Percentiles rank a stretch among this genome's conserved stretches.
phyloP scores from a whole-genome alignment of 2,888 invertebrate species.

The Operophtera brumata region DNA sequence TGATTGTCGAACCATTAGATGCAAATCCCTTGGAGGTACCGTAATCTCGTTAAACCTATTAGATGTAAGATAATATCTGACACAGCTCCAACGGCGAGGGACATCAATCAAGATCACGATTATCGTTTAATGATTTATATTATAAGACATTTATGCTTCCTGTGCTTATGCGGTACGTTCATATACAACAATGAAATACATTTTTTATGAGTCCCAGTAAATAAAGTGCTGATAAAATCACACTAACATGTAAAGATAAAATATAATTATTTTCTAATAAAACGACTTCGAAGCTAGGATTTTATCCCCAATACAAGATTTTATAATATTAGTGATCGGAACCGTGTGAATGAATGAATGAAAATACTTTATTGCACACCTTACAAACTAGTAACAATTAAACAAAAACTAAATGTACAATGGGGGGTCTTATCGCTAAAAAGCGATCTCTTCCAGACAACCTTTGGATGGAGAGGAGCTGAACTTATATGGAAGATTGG shows the following conservation, averaged over 20 bases:
- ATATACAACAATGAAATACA: conserved; percentile 8
- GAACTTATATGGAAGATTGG: too few relatives aligned
- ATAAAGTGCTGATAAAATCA: neutral
- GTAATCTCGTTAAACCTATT: conserved; percentile 72
- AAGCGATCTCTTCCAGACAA: too few relatives aligned
- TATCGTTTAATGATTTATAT: conserved; percentile 38
- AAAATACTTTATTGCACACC: too few relatives aligned
- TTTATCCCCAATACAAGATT: too few relatives aligned
- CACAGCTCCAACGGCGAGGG: conserved; percentile 58
- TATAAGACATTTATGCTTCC: conserved; percentile 46
- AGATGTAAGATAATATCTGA: conserved; percentile 63
- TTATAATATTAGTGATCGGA: too few relatives aligned
- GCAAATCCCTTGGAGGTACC: conserved; percentile 59
- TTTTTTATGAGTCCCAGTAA: neutral
- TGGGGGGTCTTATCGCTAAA: too few relatives aligned
- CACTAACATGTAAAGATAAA: neutral
- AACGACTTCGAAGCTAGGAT: too few relatives aligned
- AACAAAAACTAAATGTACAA: too few relatives aligned
- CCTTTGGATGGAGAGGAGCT: too few relatives aligned
- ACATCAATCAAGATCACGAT: conserved; percentile 68
- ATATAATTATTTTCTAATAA: neutral
- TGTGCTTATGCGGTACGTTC: conserved; percentile 35
- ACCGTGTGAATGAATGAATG: too few relatives aligned
- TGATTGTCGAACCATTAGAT: conserved; percentile 48
- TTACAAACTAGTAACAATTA: too few relatives aligned